A percentile compares a stretch with the other conserved stretches of the same genome.
Evolutionary conservation across 2,888 invertebrate genomes (phyloP).

Genomic region (Tyria jacobaeae): DNA sequence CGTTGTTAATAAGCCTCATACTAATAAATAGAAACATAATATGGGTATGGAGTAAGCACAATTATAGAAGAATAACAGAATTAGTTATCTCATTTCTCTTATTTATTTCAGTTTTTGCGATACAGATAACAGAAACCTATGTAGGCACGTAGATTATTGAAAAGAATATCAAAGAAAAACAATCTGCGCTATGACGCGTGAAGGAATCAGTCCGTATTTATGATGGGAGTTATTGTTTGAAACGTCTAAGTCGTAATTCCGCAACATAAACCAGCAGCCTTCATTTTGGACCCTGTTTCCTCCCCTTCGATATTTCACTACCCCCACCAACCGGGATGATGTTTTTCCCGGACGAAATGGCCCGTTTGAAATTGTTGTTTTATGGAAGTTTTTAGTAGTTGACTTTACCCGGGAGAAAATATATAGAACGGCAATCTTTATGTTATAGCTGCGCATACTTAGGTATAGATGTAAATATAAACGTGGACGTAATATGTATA

Average conservation of each 20-base stretch:
- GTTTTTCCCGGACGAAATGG: conserved; percentile 85
- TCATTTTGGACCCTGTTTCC: conserved; percentile 73
- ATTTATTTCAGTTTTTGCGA: not conserved
- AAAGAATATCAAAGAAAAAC: conserved; percentile 69
- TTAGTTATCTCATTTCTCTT: not conserved
- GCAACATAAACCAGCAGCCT: conserved; percentile 82
- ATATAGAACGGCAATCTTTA: conserved; percentile 79
- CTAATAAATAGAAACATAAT: not conserved
- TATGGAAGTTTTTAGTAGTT: conserved; percentile 87
- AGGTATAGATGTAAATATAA: conserved; percentile 27
- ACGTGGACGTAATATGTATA: conserved; percentile 20
- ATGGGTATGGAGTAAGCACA: not conserved
- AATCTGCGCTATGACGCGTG: conserved; percentile 83
- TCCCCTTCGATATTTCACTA: conserved; percentile 45
- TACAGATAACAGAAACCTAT: not conserved
- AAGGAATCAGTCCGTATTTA: conserved; percentile 85
- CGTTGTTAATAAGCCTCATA: not conserved
- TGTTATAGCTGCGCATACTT: conserved; percentile 55
- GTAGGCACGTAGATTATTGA: conserved; percentile 15
- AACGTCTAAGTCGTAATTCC: conserved; percentile 87
- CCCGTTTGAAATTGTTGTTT: conserved; percentile 86
- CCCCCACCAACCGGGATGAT: conserved; percentile 74
- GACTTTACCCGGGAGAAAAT: conserved; percentile 82
- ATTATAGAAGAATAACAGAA: not conserved
- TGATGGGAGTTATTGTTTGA: conserved; percentile 85